phyloP scores from a whole-genome alignment of 2,888 invertebrate genomes.

The Aquatica leii region DNA sequence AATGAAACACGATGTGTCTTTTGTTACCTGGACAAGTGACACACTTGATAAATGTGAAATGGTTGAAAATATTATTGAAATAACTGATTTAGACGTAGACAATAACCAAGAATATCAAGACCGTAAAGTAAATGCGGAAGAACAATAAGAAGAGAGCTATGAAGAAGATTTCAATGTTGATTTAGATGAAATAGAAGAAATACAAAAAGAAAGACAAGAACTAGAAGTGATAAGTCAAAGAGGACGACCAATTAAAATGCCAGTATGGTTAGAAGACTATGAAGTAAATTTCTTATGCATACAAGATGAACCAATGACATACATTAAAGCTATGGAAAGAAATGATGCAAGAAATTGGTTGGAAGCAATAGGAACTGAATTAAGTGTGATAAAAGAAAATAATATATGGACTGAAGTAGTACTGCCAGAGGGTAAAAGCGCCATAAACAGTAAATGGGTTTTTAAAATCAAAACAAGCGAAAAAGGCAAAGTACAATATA shows the following conservation, averaged over 20 bases:
- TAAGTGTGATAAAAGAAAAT: background rate
- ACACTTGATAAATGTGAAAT: conserved; percentile 46
- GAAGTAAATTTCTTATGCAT: background rate
- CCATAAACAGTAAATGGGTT: background rate
- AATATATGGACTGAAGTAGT: background rate
- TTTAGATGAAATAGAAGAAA: background rate
- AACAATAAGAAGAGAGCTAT: too few species aligned
- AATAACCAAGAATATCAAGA: too few species aligned
- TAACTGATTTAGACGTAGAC: background rate
- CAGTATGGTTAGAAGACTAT: background rate
- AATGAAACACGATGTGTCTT: conserved; percentile 30
- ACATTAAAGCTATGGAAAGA: background rate
- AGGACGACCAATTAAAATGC: background rate
- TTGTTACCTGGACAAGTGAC: too few species aligned
- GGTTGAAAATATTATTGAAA: background rate
- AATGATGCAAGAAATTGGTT: too few species aligned
- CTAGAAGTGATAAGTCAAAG: background rate
- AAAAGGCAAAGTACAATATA: too few species aligned
- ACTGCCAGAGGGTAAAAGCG: background rate
- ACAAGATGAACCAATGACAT: background rate
- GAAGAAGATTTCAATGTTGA: too few species aligned
- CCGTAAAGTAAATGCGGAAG: too few species aligned
- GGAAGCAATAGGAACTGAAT: background rate
- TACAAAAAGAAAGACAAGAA: background rate
- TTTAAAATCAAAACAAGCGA: too few species aligned